Base-by-base conservation (phyloP, 2,888 invertebrate genomes). In the Catocala sponsa region DNA sequence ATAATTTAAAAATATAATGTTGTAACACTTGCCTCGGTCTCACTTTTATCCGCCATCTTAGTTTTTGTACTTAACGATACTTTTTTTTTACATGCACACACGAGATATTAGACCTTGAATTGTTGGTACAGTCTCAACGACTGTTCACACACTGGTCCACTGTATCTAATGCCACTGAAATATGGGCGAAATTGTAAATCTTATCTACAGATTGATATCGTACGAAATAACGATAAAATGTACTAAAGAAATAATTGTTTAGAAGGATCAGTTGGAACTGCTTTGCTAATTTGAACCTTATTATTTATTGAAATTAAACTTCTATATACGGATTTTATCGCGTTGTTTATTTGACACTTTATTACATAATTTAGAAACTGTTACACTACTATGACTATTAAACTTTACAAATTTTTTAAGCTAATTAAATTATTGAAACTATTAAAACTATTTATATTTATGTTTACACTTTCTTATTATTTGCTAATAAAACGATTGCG, bases 11-110 rank as follows among this genome's bases (percentile, higher is more conserved):
- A 38, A 38, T 38, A 38, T 6, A 5, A 38, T 38, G 35, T 38
- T 38, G 6, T 38, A 7, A 38, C 35, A 38, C 35, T 38, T 38
- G 35, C 35, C 35, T 38, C 35, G 35, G 35, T 38, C 9, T 38
- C 35, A 38, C 7, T 9, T 38, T 38, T 38, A 9, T 38, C 35
- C 84, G 82, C 88, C 92, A 92, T 88, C 85, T 78, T 68, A 70
- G 72, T 55, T 78, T 74, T 42, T 74, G 71, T 43, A 75, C 68
- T 54, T 83, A 15, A 43, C 12, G 4, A 12, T n/a, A 25, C 2
- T 25, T 32, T n/a, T 35, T 15, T 7, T 5, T 12, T 32, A 52
- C 15, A 58, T 32, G 9, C 13, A 71, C 44, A 64, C 51, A 69
- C 67, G 49, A 56, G 25, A 53, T 35, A 11, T 46, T 53, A 46